These are phyloP conservation scores for Pangasius krempfi DNA, from an alignment of 2,797 vertebrate genomes.

Conservation along the genomic window DNA sequence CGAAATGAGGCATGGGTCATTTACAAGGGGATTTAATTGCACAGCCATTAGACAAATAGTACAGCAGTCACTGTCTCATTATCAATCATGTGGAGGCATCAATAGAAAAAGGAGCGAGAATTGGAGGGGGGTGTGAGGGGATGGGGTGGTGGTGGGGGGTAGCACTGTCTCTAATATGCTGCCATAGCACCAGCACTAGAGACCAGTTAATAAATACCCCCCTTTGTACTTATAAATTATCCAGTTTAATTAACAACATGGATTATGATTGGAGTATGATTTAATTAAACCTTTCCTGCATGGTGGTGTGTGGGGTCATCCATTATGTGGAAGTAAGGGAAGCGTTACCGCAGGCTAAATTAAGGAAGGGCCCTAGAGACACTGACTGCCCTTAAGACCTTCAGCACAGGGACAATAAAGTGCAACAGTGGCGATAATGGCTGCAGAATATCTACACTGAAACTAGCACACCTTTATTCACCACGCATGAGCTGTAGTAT, in stretches of 20 bases:
- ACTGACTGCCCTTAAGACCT: conserved; percentile 43
- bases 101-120: conserved; percentile 82
- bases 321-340: conserved; percentile 65
- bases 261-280: conserved; percentile 84
- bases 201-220: conserved; percentile 82
- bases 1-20: conserved; percentile 99
- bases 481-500: conserved; percentile 18
- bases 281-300: conserved; percentile 83
- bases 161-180: conserved; percentile 53
- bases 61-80: conserved; percentile 90
- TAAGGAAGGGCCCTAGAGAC: conserved; percentile 61
- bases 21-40: conserved; percentile 99
- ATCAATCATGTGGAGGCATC: conserved; percentile 97
- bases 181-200: conserved; percentile 60
- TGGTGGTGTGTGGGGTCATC: conserved; percentile 71
- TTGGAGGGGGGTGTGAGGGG: conserved; percentile 45
- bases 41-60: conserved; percentile 99
- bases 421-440: conserved; percentile 35
- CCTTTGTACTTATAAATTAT: conserved; percentile 84
- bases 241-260: conserved; percentile 86
- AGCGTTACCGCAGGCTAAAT: conserved; percentile 63
- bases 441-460: conserved; percentile 26
- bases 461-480: conserved; percentile 16
- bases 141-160: conserved; percentile 7
- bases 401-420: conserved; percentile 48